These are phyloP conservation scores for Cottus gobio DNA, from an alignment of 2,113 vertebrate species.

Conservation along the genomic window DNA sequence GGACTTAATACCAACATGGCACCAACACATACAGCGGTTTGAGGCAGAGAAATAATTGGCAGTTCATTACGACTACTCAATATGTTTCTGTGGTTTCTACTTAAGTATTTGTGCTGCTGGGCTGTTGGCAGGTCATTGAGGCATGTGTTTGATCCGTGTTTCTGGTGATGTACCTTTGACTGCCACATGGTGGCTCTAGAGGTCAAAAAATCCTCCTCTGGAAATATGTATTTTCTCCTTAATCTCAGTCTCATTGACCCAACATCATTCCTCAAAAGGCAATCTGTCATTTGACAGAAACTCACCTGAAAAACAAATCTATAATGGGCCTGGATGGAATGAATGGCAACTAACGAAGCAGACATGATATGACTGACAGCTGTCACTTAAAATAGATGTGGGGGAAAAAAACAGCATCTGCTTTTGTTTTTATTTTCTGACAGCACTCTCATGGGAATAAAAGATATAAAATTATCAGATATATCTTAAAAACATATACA, in stretches of 20 bases:
- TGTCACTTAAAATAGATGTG: conserved; percentile 24
- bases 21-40: conserved; percentile 18
- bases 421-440: conserved; percentile 23
- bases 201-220: conserved; percentile 70
- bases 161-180: conserved; percentile 9
- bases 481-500: background rate
- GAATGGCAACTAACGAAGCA: conserved; percentile 30
- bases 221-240: background rate
- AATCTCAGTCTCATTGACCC: conserved; percentile 2
- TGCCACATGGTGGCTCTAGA: conserved; percentile 87
- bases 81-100: conserved; percentile 31
- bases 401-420: conserved; percentile 11
- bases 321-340: conserved; percentile 29
- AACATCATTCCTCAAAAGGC: conserved; percentile 10
- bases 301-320: conserved; percentile 23
- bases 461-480: background rate
- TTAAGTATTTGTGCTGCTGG: conserved; percentile 33
- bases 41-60: conserved; percentile 61
- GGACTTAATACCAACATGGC: conserved; percentile 42
- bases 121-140: conserved; percentile 32
- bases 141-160: background rate
- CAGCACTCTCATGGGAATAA: conserved; percentile 1
- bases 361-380: conserved; percentile 36
- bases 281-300: conserved; percentile 36
- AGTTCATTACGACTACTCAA: conserved; percentile 23